phyloP scores from a whole-genome alignment of 2,797 vertebrate genomes.

The Sebastes oblongus region DNA sequence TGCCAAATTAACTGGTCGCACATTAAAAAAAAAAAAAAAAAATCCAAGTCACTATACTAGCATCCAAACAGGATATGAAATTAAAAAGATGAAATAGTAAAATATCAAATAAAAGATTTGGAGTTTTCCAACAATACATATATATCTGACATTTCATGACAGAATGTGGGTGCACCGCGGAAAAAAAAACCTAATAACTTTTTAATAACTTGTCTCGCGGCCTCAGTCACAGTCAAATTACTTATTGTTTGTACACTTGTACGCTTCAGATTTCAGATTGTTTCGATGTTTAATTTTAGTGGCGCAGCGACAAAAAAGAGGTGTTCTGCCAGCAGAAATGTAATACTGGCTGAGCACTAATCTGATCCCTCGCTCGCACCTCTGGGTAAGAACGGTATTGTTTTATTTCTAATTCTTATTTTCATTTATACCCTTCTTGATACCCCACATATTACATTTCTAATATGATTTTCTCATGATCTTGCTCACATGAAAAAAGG shows the following conservation, averaged over 20 bases:
- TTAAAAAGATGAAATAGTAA: constrained; percentile 2
- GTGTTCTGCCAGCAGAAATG: constrained; percentile 24
- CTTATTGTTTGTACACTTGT: constrained; percentile 20
- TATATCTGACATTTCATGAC: constrained; percentile 11
- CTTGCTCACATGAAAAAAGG: neutral
- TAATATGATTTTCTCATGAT: constrained; percentile 24
- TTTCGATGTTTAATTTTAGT: neutral
- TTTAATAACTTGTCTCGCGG: constrained; percentile 28
- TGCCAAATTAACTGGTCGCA: constrained; percentile 16
- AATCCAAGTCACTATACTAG: neutral
- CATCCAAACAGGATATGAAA: constrained; percentile 31
- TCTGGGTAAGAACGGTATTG: constrained; percentile 19
- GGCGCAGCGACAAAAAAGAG: constrained; percentile 1
- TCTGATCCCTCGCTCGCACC: constrained; percentile 36
- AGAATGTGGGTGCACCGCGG: constrained; percentile 10
- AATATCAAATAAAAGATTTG: constrained; percentile 29
- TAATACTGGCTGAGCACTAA: constrained; percentile 45
- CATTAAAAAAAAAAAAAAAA: neutral
- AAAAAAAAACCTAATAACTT: constrained; percentile 15
- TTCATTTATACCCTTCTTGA: constrained; percentile 14
- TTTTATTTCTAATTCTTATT: constrained; percentile 38
- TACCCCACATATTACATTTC: constrained; percentile 27
- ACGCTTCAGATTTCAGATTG: neutral
- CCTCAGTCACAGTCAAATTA: constrained; percentile 43
- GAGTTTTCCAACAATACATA: neutral